A percentile compares a stretch with the other conserved stretches of the same genome.
Conservation (phyloP, 2,113 vertebrate genomes). For the Zeus faber region DNA sequence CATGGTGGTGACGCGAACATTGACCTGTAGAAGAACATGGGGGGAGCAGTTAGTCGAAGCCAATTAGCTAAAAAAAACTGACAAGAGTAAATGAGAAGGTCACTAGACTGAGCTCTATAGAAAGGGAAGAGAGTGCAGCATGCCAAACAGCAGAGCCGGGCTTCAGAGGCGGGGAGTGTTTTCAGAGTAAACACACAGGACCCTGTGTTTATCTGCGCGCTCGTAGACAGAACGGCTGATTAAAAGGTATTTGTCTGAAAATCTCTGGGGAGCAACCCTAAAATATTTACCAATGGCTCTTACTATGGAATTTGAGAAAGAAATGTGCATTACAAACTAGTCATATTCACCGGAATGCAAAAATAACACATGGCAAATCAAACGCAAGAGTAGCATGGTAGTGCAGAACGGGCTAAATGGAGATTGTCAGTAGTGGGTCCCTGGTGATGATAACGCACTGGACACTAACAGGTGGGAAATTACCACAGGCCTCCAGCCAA, state of each 20-base stretch:
- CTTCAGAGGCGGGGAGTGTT: conserved; percentile 37
- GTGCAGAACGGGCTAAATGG: neutral
- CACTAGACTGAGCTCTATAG: too few species aligned
- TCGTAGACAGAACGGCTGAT: conserved; percentile 15
- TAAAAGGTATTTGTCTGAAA: conserved; percentile 25
- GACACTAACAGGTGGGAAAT: neutral
- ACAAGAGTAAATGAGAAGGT: too few species aligned
- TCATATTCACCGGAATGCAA: too few species aligned
- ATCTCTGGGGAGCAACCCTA: neutral
- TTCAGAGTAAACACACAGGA: conserved; percentile 54
- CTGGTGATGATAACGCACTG: neutral
- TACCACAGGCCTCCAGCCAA: neutral
- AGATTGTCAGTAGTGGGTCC: conserved; percentile 1
- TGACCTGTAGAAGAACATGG: conserved; percentile 78
- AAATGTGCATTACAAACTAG: too few species aligned
- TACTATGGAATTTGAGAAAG: too few species aligned
- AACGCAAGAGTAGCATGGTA: too few species aligned
- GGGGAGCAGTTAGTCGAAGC: conserved; percentile 7
- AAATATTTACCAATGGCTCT: conserved; percentile 13
- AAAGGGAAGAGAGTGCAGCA: too few species aligned
- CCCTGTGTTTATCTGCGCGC: conserved; percentile 40
- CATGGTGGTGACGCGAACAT: conserved; percentile 94
- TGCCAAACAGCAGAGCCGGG: conserved; percentile 22
- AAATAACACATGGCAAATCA: too few species aligned
- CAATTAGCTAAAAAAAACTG: neutral